Base-by-base conservation (phyloP, 2,888 invertebrate genomes). In the Oscheius sp. region DNA sequence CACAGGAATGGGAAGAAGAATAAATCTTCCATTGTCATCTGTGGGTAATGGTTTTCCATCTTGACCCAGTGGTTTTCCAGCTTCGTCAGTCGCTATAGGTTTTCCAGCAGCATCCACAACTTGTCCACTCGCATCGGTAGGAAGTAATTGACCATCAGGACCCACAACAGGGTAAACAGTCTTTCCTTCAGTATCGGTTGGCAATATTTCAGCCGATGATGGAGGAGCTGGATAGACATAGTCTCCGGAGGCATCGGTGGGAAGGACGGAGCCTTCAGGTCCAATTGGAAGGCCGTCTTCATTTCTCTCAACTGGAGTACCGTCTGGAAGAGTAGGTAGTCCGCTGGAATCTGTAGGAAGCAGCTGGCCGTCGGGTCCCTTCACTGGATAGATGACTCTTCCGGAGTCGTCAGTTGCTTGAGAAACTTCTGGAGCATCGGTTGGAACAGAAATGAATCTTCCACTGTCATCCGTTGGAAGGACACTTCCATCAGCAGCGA, bases 301-400 rank as follows among this genome's bases (percentile, higher is more conserved):
- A 4, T 47, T 63, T 9, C 36, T 66, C 28, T 68, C 66, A 12
- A 71, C 36, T 9, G 49, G 28, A n/a, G 68, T 61, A 24, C 63
- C 67, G 26, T 68, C 73, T 32, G 68, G 33, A 30, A 22, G 30
- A 22, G 32, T 71, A 12, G 62, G 45, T 45, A 45, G n/a, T 30
- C 49, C 49, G 32, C 47, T 20, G 6, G 68, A 22, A 61, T 78
- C 74, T 9, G 74, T 78, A 14, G 74, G 72, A n/a, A 78, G 59
- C 17, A 72, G 72, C 8, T 65, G 26, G 17, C 78, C 77, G 24
- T 80, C 78, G 20, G 77, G 68, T 49, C 73, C 80, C 41, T 84
- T 72, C 17, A 61, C 75, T 20, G 73, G 73, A 68, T 84, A 84
- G 9, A 82, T 56, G 73, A 78, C 83, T 30, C 81, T 75, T 6